phyloP scores from a whole-genome alignment of 2,797 vertebrate species.

The Craterocephalus amniculus region DNA sequence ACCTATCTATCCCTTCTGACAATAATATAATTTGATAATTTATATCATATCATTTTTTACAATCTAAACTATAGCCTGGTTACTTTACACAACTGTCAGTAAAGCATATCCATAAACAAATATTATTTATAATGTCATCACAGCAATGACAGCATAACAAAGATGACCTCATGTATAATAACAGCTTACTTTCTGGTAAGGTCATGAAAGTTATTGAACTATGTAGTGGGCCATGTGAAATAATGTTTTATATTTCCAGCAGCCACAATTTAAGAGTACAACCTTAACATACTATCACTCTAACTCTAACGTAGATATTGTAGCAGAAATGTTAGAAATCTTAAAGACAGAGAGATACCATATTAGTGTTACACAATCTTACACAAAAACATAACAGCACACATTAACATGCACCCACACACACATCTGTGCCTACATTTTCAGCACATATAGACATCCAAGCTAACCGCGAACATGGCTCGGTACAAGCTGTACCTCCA shows the following conservation, averaged over 20 bases:
- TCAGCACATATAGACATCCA: slow-evolving; percentile 6
- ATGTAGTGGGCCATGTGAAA: background rate
- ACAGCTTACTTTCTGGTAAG: background rate
- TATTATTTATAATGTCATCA: background rate
- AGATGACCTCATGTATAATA: background rate
- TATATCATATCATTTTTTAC: background rate
- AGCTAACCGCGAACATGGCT: slow-evolving; percentile 34
- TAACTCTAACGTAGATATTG: slow-evolving; percentile 1
- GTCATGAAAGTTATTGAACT: slow-evolving; percentile 2
- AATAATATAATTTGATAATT: background rate
- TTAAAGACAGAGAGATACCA: background rate
- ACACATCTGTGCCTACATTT: slow-evolving; percentile 10
- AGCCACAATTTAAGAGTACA: background rate
- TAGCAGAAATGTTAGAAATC: slow-evolving; percentile 9
- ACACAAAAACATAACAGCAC: slow-evolving; percentile 11
- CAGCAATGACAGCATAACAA: background rate
- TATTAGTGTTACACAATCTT: slow-evolving; percentile 30
- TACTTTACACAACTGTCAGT: background rate
- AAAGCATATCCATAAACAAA: background rate
- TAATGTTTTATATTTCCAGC: slow-evolving; percentile 9
- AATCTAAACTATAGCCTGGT: background rate
- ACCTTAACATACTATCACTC: background rate
- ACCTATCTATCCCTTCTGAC: background rate
- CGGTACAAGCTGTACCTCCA: slow-evolving; percentile 56
- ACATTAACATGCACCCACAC: slow-evolving; percentile 5